phyloP scores from a whole-genome alignment of 2,797 vertebrate genomes.

The Furcifer pardalis region DNA sequence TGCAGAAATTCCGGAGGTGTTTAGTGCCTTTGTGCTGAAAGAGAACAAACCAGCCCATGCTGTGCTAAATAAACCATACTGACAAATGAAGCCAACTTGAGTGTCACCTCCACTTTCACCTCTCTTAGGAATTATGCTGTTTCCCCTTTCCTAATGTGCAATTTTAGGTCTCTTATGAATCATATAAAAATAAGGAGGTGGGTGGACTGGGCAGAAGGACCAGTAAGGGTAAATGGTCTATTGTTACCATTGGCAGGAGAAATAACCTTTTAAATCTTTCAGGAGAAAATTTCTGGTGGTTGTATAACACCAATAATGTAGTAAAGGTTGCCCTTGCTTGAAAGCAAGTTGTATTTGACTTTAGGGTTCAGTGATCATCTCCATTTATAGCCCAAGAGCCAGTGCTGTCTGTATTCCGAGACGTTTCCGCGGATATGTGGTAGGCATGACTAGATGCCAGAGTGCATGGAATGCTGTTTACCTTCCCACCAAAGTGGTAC shows the following conservation, averaged over 20 bases:
- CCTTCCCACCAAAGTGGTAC: too few relatives aligned
- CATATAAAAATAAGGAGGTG: too few relatives aligned
- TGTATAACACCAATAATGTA: not conserved
- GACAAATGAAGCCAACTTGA: conserved; percentile 33
- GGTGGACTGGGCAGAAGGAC: not conserved
- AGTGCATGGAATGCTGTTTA: too few relatives aligned
- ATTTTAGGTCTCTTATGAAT: conserved; percentile 28
- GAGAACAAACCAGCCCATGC: conserved; percentile 21
- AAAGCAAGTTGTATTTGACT: too few relatives aligned
- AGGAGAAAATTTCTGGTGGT: not conserved
- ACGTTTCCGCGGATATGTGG: too few relatives aligned
- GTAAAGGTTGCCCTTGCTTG: too few relatives aligned
- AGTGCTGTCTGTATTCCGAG: too few relatives aligned
- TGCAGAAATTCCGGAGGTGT: not conserved
- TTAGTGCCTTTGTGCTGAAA: not conserved
- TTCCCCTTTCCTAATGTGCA: conserved; percentile 25
- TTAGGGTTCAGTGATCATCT: too few relatives aligned
- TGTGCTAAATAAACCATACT: conserved; percentile 29
- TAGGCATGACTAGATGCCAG: too few relatives aligned
- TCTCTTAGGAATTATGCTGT: fast-evolving
- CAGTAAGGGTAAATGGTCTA: not conserved
- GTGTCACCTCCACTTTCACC: conserved; percentile 21
- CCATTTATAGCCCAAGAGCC: too few relatives aligned
- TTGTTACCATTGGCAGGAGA: not conserved
- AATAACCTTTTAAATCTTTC: not conserved